phyloP scores from a whole-genome alignment of 2,113 vertebrate species.

The Actenoides hombroni region DNA sequence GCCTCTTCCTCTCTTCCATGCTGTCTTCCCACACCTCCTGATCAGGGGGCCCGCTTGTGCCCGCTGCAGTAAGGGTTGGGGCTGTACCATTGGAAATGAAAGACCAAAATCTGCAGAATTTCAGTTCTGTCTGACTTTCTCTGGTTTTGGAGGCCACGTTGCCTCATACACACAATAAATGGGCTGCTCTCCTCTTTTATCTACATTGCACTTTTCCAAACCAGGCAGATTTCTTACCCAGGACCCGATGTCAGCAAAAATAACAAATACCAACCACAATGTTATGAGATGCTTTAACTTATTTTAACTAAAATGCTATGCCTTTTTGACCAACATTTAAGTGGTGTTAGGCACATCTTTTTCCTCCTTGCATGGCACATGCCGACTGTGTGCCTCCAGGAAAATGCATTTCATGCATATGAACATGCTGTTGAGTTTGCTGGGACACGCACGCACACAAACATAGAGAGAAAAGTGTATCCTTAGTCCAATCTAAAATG shows the following conservation, averaged over 20 bases:
- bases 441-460: background rate
- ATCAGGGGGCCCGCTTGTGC: rapidly evolving
- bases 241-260: conserved; percentile 17
- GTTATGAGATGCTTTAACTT: background rate
- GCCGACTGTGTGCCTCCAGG: conserved; percentile 4
- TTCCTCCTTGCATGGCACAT: background rate
- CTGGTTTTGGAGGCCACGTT: background rate
- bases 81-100: background rate
- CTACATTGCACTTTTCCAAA: conserved; percentile 16
- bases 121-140: background rate
- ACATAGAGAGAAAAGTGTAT: background rate
- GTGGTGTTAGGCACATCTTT: background rate
- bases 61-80: background rate
- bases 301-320: conserved; percentile 23
- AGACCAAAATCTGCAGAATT: background rate
- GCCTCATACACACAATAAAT: background rate
- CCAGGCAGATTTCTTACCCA: conserved; percentile 20
- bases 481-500: background rate
- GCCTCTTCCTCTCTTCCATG: background rate
- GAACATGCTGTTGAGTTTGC: conserved; percentile 6
- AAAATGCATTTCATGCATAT: conserved; percentile 39
- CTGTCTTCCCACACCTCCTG: rapidly evolving
- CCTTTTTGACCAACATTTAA: background rate
- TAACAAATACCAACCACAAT: conserved; percentile 11
- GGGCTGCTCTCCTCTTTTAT: background rate